phyloP scores from a whole-genome alignment of 2,888 invertebrate species.

The Pollenia labialis region DNA sequence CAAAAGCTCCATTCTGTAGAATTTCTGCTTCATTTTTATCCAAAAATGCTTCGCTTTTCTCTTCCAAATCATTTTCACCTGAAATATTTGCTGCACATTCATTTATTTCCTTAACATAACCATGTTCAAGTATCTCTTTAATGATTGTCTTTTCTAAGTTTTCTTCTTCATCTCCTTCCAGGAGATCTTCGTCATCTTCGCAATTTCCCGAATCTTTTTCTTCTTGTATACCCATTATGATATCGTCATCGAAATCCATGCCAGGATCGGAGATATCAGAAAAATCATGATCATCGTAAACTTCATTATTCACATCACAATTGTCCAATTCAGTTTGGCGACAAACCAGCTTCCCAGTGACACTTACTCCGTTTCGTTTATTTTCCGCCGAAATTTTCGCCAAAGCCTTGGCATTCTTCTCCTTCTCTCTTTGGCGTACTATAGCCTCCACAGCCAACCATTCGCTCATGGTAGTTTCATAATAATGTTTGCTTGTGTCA shows the following conservation, averaged over 20 bases:
- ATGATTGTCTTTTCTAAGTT: constrained; percentile 29
- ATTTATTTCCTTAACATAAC: constrained; percentile 55
- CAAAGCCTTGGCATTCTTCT: constrained; percentile 92
- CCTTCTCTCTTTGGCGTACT: constrained; percentile 91
- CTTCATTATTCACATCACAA: constrained; percentile 85
- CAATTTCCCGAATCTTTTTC: constrained; percentile 74
- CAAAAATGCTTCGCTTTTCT: constrained; percentile 68
- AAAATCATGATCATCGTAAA: constrained; percentile 85
- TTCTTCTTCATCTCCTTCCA: constrained; percentile 73
- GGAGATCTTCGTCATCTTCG: constrained; percentile 65
- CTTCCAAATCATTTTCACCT: constrained; percentile 29
- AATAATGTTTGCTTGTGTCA: constrained; percentile 88
- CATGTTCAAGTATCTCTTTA: constrained; percentile 28
- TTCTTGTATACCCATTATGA: constrained; percentile 49
- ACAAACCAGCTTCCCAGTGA: constrained; percentile 50
- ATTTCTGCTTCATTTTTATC: constrained; percentile 66
- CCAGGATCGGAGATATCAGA: constrained; percentile 85
- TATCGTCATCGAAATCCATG: constrained; percentile 78
- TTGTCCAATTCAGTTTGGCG: constrained; percentile 84
- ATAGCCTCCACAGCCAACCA: constrained; percentile 98
- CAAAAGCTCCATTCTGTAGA: constrained; percentile 78
- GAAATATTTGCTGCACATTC: not conserved
- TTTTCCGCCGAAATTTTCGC: constrained; percentile 86
- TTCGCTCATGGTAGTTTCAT: constrained; percentile 96
- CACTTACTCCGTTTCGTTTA: constrained; percentile 76